Percentiles rank a stretch among this genome's conserved stretches.
Conservation (phyloP, 2,888 invertebrate genomes). For the Herminia tarsipennalis region DNA sequence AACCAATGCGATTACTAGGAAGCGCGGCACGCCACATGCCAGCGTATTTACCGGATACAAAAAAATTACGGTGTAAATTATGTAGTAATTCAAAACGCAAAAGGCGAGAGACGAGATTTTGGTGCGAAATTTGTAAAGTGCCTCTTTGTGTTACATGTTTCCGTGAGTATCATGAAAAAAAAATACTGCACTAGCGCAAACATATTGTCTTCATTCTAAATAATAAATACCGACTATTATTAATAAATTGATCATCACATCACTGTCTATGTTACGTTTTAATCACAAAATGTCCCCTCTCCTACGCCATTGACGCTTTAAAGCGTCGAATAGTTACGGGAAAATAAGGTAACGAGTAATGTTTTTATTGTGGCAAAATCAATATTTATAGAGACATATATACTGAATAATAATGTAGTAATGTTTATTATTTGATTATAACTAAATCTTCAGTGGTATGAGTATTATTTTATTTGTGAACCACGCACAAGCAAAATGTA, state of each 20-base stretch:
- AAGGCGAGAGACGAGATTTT: too few relatives aligned
- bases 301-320: conserved; percentile 8
- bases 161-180: too few relatives aligned
- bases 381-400: not conserved
- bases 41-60: too few relatives aligned
- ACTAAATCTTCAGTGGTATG: too few relatives aligned
- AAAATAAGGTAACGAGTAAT: conserved; percentile 6
- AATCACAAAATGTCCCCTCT: conserved; percentile 4
- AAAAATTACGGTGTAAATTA: too few relatives aligned
- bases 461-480: too few relatives aligned
- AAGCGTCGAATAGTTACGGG: conserved; percentile 8
- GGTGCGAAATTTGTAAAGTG: too few relatives aligned
- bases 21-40: too few relatives aligned
- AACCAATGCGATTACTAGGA: conserved; percentile 5
- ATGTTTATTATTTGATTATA: not conserved
- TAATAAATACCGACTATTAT: conserved; percentile 6
- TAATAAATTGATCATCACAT: conserved; percentile 3
- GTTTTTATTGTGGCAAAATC: not conserved
- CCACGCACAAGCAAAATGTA: not conserved
- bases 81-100: too few relatives aligned
- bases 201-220: not conserved
- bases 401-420: not conserved
- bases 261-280: conserved; percentile 6
- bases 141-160: too few relatives aligned
- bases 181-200: not conserved